Evolutionary conservation across 2,113 vertebrate species (phyloP), one percentile per base, ranked within the genome.

Genomic region (Nipponia nippon): DNA sequence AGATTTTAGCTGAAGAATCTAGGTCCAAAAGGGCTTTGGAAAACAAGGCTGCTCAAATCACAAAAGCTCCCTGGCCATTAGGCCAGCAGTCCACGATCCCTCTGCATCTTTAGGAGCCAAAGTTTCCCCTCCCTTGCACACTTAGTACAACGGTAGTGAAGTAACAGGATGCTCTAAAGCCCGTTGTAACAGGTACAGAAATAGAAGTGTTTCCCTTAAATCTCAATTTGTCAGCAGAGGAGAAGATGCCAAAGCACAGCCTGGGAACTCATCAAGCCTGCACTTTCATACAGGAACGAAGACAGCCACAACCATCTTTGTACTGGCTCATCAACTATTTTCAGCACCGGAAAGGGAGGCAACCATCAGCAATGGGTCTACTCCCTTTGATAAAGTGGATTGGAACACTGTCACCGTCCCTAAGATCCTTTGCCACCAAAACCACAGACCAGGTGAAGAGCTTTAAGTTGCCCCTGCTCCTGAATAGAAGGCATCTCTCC

Each of bases 251-350:
- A 70, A 63, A 55, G 40, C 86, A 73, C 22, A 90, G 53, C 18
- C 71, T 81, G 93, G 63, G 91, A 85, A 63, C 75, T 85, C 84
- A 53, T 55, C 71, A 85, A 72, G 69, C 85, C 91, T 83, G 86
- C 50, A 42, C 71, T 92, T 83, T 53, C 80, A 26, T 49, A 83
- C 61, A 83, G 84, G 80, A 66, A 91, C 12, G 56, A 77, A 89
- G 83, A 93, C 83, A 86, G 90, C 89, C 94, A 86, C 94, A 70
- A 70, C 86, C 71, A 89, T 67, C 89, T 72, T 27, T 2, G 0
- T 36, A 44, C 46, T 65, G 83, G 71, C 91, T 92, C 91, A 77
- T 52, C 90, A 38, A 46, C 87, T 88, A 87, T 90, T 93, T 95
- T 95, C 73, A 93, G 88, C 40, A 42, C 11, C 76, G 86, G 87